A percentile compares a stretch with the other conserved stretches of the same genome.
Conservation (phyloP, 2,888 invertebrate species). For the Actias luna region DNA sequence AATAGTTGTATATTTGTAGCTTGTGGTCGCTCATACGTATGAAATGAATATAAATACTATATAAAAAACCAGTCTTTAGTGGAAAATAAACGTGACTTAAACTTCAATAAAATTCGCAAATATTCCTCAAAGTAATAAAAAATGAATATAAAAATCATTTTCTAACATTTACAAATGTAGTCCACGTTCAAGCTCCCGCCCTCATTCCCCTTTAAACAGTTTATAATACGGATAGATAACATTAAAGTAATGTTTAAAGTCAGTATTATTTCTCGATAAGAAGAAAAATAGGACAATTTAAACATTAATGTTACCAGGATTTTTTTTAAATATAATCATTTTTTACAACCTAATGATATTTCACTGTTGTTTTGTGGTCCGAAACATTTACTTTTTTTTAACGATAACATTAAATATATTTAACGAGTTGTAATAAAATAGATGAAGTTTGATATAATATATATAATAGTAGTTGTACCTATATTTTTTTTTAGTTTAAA, state of each 20-base stretch:
- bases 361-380: conserved; percentile 44
- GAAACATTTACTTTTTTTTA: conserved; percentile 22
- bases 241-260: conserved; percentile 19
- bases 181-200: background rate
- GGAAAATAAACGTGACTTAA: conserved; percentile 19
- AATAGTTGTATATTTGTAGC: background rate
- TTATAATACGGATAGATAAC: background rate
- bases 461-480: background rate
- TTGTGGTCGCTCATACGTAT: conserved; percentile 12
- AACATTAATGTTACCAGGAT: conserved; percentile 12
- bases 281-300: conserved; percentile 22
- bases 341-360: conserved; percentile 36
- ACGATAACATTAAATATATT: background rate
- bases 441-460: background rate
- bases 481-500: conserved; percentile 32
- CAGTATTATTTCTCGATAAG: conserved; percentile 20
- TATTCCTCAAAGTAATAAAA: conserved; percentile 2
- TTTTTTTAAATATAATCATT: conserved; percentile 12
- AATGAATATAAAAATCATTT: conserved; percentile 17
- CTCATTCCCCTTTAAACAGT: background rate
- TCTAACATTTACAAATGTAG: background rate
- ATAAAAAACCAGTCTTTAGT: conserved; percentile 44
- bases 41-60: conserved; percentile 35
- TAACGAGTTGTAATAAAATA: background rate
- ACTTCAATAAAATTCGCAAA: conserved; percentile 8